A percentile compares a stretch with the other conserved stretches of the same genome.
phyloP scores from a whole-genome alignment of 2,888 invertebrate genomes.

The Pardosa pseudoannulata region DNA sequence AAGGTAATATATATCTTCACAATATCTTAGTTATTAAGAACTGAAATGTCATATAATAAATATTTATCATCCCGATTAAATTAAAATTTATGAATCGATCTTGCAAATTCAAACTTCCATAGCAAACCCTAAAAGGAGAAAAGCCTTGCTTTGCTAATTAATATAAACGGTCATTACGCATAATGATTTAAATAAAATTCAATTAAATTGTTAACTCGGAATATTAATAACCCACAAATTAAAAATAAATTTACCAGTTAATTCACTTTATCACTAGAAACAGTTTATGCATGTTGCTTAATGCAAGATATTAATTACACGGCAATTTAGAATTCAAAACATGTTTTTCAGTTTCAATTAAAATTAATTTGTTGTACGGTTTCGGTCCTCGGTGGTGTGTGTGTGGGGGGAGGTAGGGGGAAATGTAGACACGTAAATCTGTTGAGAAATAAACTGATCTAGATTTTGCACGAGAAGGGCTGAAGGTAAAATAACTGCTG shows the following conservation, averaged over 20 bases:
- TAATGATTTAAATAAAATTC: background rate
- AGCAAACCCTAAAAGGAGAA: no score
- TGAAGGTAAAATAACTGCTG: constrained; percentile 1
- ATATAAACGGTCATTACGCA: background rate
- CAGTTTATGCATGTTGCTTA: background rate
- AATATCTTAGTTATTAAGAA: no score
- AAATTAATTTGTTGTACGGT: background rate
- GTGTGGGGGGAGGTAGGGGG: no score
- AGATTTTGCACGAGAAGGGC: constrained; percentile 16
- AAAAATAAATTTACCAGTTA: background rate
- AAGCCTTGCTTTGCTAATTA: no score
- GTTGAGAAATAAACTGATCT: background rate
- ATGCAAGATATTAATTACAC: background rate
- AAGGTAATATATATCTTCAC: no score
- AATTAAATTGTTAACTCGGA: background rate
- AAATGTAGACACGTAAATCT: background rate
- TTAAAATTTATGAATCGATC: no score
- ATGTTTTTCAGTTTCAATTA: background rate
- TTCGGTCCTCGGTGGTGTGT: no score
- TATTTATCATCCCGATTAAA: no score
- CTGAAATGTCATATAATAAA: no score
- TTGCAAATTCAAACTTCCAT: no score
- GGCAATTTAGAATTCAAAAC: constrained; percentile 1
- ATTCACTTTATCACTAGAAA: background rate
- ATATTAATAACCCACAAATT: background rate